Base-by-base conservation (phyloP, 2,113 vertebrate genomes). In the Burhinus bistriatus region DNA sequence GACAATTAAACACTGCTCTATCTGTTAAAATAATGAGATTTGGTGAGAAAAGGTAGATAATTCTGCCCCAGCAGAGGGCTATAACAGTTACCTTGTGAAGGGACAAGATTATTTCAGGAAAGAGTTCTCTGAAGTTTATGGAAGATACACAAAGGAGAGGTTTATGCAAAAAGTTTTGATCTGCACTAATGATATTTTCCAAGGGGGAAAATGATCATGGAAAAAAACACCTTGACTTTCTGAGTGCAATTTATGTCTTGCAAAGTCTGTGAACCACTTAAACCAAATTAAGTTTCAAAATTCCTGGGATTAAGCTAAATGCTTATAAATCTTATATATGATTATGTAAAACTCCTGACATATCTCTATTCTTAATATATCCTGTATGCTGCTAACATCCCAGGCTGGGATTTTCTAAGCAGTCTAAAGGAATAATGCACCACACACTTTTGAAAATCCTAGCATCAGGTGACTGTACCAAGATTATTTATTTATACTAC, bases 21-120 rank as follows among this genome's bases (percentile, higher is more conserved):
- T 87, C 80, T 83, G 58, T 80, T 96, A 82, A 95, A 95, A 93
- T 70, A 71, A 84, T 91, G 54, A 76, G 36, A 87, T 93, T 58
- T 95, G 59, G 81, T 83, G 83, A 96, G 75, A 84, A 87, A 75
- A 58, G 7, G 38, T 42, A 51, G 64, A 25, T 79, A 76, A 93
- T 57, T 89, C 66, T 89, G 70, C 23, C 44, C 76, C 71, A n/a
- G 22, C 13, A 94, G 64, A 89, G 49, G 73, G 22, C 18, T 87
- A 18, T 55, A 93, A 82, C 30, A 32, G 82, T 92, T 78, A 58
- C 13, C 25, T 70, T 66, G 27, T 38, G 49, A 92, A 91, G 13
- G 82, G 20, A 87, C 23, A 61, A 72, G 69, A 62, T 79, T 79
- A 55, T 62, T 89, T 87, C 44, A 64, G 47, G 34, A 72, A 81